These are phyloP conservation scores for Sebastes kiyomatsui DNA, from an alignment of 2,797 vertebrate species.

Conservation along the genomic window DNA sequence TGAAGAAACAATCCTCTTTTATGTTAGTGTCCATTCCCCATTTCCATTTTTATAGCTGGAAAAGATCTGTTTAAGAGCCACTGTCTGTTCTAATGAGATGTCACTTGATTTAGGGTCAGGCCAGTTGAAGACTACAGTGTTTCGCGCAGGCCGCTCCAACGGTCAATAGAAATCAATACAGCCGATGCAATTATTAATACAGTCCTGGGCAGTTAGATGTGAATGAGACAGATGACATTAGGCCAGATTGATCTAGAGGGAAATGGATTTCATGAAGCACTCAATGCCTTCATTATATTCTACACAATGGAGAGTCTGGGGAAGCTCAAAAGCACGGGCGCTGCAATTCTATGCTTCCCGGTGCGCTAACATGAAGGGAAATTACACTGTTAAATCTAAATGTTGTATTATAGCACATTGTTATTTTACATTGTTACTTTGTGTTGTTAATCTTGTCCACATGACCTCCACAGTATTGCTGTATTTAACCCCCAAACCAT, in stretches of 20 bases:
- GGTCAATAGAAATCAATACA: constrained; percentile 87
- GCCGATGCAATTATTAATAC: constrained; percentile 87
- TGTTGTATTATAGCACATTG: constrained; percentile 14
- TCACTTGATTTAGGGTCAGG: constrained; percentile 86
- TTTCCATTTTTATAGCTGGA: constrained; percentile 79
- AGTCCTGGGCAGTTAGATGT: constrained; percentile 81
- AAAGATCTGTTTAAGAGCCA: constrained; percentile 78
- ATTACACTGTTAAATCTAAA: constrained; percentile 41
- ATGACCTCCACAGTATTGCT: neutral
- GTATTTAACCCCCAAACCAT: constrained; percentile 15
- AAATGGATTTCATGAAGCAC: constrained; percentile 84
- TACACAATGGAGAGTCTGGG: constrained; percentile 66
- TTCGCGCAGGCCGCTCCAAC: constrained; percentile 57
- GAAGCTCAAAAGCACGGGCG: constrained; percentile 31
- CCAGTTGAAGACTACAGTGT: constrained; percentile 73
- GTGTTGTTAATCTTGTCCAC: neutral
- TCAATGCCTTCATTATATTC: constrained; percentile 80
- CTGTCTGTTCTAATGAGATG: constrained; percentile 85
- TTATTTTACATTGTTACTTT: neutral
- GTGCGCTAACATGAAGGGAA: constrained; percentile 26
- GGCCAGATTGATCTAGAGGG: constrained; percentile 83
- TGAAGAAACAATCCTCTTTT: constrained; percentile 72
- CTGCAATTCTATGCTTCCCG: constrained; percentile 43
- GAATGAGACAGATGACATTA: constrained; percentile 88
- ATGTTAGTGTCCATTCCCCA: constrained; percentile 62